Evolutionary conservation across 2,797 vertebrate genomes (phyloP), one percentile per base, ranked within the genome.

Genomic region (Simalia tracyae): DNA sequence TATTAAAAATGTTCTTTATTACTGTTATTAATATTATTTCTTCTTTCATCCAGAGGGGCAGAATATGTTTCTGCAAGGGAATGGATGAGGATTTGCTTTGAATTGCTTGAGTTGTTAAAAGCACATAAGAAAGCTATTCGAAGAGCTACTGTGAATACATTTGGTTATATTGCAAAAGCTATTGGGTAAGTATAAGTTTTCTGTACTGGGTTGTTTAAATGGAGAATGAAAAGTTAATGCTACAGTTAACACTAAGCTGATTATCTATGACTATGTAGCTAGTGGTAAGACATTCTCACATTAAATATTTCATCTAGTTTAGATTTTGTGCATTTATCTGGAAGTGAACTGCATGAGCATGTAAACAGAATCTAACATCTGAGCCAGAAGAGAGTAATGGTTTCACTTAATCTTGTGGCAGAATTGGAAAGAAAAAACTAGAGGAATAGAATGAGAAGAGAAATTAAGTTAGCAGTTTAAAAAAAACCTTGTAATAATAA

Each of bases 11-110:
- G 22, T 81, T 46, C 22, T 81, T 46, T 81, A 81, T 81, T 81
- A 81, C 36, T 81, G 11, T 19, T 36, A 36, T 81, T 46, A 81
- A 81, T 81, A 81, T 9, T 8, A 1, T 9, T 14, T 2, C 50
- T 84, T 4, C 60, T 42, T 94, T 91, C 12, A 94, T 97, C 85
- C 92, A 99, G 99, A 98, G 99, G 99, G 87, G 99, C 99, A 26
- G 99, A 99, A 87, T 99, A 99, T 19, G 99, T 99, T 89, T 99
- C 99, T 42, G 99, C 99, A 93, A 98, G 99, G 94, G 99, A 99
- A 91, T 99, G 99, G 99, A 99, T 99, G 99, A 98, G 99, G 95
- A 99, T 99, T 97, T 99, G 99, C 94, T 99, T 99, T 93, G 99
- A 99, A 60, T 97, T 99, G 96, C 98, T 99, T 94, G 99, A 99